Evolutionary conservation across 2,888 invertebrate species (phyloP), one percentile per base, ranked within the genome.

Genomic region (Melipona beecheii): DNA sequence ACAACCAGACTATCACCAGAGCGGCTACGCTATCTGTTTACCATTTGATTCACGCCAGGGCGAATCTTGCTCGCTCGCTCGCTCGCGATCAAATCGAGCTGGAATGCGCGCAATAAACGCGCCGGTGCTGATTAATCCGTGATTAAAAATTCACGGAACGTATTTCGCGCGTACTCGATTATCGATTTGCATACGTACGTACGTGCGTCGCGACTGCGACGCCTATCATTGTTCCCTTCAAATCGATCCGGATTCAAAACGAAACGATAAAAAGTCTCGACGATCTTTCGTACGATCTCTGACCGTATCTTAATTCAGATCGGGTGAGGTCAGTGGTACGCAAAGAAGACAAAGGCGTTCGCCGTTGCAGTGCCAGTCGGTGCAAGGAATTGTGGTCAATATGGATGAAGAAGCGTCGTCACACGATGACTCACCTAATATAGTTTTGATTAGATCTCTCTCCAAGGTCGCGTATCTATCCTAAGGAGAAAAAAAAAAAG

Each of bases 101-200:
- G 73, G 81, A 85, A 87, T 87, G 81, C 82, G 36, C 68, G 74
- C 85, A 66, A 75, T 62, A 68, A 81, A 68, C 56, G 64, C 56
- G 58, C 36, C 50, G 36, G 52, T 50, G 70, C 27, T 74, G 87
- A 85, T 87, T 85, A 87, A 87, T 83, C 70, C 17, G 27, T 21
- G 50, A 58, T 87, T 81, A 85, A 72, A 70, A 36, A 87, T 87
- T 78, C 85, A 62, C 31, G 0, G 65, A 15, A 21, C 78, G 76
- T 64, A 50, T 49, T 43, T n/a, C n/a, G 50, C 62, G 4, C 19
- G 21, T 31, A 21, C 13, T 19, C 31, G n/a, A n/a, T 21, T 74
- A 54, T 52, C 64, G 64, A 52, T 60, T 54, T 69, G 24, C 62
- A 65, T 74, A 65, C 36, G 36, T 36, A 36, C 1, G 43, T 9